These are phyloP conservation scores for Glaucomys volans DNA, from an alignment of 2,113 vertebrate species.

Conservation along the genomic window DNA sequence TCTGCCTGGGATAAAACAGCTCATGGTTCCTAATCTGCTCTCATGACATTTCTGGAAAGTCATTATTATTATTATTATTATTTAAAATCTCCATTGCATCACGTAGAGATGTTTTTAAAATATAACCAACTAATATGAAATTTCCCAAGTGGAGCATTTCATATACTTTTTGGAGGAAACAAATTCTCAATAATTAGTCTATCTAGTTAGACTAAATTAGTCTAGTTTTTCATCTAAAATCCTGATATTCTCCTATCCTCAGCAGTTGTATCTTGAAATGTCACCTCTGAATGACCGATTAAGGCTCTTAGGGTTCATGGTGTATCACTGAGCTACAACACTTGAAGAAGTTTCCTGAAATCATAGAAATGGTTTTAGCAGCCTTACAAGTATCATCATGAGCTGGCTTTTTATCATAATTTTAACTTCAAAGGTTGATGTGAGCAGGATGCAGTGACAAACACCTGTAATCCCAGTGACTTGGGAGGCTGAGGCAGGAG, in stretches of 20 bases:
- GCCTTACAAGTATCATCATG: not conserved
- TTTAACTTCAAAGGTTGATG: not conserved
- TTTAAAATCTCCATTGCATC: not conserved
- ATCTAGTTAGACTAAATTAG: too few relatives aligned
- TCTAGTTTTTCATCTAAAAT: not conserved
- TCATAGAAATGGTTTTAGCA: not conserved
- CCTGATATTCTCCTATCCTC: not conserved
- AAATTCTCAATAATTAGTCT: not conserved
- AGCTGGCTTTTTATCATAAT: slow-evolving; percentile 31
- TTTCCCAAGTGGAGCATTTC: not conserved
- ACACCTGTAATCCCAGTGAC: too few relatives aligned
- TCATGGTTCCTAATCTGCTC: not conserved
- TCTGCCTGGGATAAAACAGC: not conserved
- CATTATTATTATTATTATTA: not conserved
- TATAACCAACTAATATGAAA: not conserved
- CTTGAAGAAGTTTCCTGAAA: not conserved
- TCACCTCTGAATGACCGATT: not conserved
- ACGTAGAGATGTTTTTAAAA: slow-evolving; percentile 20
- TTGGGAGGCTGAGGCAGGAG: too few relatives aligned
- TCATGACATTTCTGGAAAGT: slow-evolving; percentile 14
- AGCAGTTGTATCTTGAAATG: not conserved
- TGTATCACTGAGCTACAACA: not conserved
- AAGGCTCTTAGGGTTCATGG: not conserved
- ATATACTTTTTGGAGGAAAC: not conserved
- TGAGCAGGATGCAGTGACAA: not conserved